phyloP scores from a whole-genome alignment of 2,888 invertebrate species.

The Cordilura impudica region DNA sequence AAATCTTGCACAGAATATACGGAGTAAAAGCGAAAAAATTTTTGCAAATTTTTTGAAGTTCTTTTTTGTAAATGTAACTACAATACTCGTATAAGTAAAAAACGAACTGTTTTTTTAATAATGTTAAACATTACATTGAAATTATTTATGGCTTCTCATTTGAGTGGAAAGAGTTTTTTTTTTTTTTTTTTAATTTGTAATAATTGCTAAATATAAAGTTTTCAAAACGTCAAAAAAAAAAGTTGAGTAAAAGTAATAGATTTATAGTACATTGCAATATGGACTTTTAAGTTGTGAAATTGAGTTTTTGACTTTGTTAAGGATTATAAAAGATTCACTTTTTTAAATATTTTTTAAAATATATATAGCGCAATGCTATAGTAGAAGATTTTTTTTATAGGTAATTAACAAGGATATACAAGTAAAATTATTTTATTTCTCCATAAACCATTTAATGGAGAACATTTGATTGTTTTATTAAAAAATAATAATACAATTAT shows the following conservation, averaged over 20 bases:
- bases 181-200: not conserved
- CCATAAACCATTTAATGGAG: too few relatives aligned
- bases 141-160: conserved; percentile 57
- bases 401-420: too few relatives aligned
- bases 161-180: not conserved
- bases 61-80: not conserved
- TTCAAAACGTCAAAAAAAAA: not conserved
- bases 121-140: conserved; percentile 45
- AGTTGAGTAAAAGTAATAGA: not conserved
- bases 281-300: too few relatives aligned
- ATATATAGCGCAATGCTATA: too few relatives aligned
- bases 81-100: conserved; percentile 4
- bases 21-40: not conserved
- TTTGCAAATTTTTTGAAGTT: not conserved
- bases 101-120: conserved; percentile 16
- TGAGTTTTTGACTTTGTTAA: too few relatives aligned
- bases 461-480: too few relatives aligned
- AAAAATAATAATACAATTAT: too few relatives aligned
- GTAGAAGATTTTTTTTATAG: too few relatives aligned
- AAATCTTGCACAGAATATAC: conserved; percentile 44
- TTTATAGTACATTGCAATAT: not conserved
- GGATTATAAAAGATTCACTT: too few relatives aligned
- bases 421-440: too few relatives aligned
- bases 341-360: too few relatives aligned
- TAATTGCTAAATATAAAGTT: not conserved